phyloP scores from a whole-genome alignment of 1,140 invertebrate genomes.

The Sipha flava region DNA sequence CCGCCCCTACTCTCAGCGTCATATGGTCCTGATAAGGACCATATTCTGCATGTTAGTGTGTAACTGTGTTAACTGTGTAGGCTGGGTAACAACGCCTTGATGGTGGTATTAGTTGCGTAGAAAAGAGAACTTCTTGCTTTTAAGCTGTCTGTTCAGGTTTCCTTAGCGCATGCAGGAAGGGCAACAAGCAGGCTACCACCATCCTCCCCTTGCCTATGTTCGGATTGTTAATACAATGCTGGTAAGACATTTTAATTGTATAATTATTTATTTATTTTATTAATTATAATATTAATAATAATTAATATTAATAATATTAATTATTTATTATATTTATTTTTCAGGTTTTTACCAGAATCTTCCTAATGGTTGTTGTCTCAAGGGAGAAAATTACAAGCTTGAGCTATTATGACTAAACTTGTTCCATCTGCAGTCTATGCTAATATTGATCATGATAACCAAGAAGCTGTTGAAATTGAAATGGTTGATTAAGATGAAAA shows the following conservation, averaged over 20 bases:
- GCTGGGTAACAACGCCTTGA: too few relatives aligned
- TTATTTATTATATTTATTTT: too few relatives aligned
- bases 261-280: background rate
- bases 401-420: conserved; percentile 38
- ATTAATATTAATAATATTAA: background rate
- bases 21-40: background rate
- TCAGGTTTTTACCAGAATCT: conserved; percentile 47
- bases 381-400: conserved; percentile 42
- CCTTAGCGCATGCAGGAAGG: too few relatives aligned
- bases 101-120: too few relatives aligned
- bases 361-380: conserved; percentile 46
- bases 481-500: background rate
- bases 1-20: background rate
- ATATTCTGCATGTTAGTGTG: too few relatives aligned
- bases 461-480: background rate
- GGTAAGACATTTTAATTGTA: background rate
- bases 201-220: background rate
- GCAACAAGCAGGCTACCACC: too few relatives aligned
- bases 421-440: background rate
- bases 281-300: background rate
- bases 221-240: conserved; percentile 7
- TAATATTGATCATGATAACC: background rate
- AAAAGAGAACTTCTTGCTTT: too few relatives aligned
- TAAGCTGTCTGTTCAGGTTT: too few relatives aligned
- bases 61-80: too few relatives aligned